Conservation (phyloP, 2,797 vertebrate species). For the Paguma larvata region DNA sequence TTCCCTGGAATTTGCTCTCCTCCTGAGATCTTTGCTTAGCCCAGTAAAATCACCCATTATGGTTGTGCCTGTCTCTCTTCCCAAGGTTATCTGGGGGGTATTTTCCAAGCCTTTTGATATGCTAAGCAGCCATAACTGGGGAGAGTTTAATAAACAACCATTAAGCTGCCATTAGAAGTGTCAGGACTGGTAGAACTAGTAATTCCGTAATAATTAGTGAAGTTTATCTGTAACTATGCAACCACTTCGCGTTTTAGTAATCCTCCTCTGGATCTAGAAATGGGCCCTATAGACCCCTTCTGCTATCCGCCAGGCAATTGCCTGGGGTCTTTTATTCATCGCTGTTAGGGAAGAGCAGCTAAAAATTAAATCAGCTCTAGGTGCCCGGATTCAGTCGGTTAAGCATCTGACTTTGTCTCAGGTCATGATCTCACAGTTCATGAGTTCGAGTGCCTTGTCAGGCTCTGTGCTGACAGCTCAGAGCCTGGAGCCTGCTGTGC, state of each 20-base stretch:
- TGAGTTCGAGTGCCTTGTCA: too few species aligned
- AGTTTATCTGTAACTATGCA: background rate
- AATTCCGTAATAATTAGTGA: slow-evolving; percentile 11
- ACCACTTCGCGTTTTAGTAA: background rate
- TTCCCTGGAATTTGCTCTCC: background rate
- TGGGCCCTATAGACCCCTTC: background rate
- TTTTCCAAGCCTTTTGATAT: slow-evolving; percentile 39
- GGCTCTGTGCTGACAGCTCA: too few species aligned
- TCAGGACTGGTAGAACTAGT: background rate
- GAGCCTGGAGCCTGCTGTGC: too few species aligned
- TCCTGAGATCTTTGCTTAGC: background rate
- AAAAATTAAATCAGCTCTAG: background rate
- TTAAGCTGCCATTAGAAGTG: slow-evolving; percentile 54
- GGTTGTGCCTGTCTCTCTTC: background rate
- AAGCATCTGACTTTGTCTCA: too few species aligned
- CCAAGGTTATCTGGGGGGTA: background rate
- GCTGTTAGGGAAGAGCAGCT: background rate
- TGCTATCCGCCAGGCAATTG: background rate
- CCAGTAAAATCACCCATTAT: background rate
- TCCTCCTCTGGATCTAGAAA: background rate
- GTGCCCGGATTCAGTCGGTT: too few species aligned
- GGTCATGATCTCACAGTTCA: too few species aligned
- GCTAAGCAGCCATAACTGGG: slow-evolving; percentile 28
- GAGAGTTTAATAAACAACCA: slow-evolving; percentile 64
- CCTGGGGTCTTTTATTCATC: background rate